Percentiles rank a stretch among this genome's conserved stretches.
phyloP scores from a whole-genome alignment of 2,113 vertebrate species.

The Chaenocephalus aceratus region DNA sequence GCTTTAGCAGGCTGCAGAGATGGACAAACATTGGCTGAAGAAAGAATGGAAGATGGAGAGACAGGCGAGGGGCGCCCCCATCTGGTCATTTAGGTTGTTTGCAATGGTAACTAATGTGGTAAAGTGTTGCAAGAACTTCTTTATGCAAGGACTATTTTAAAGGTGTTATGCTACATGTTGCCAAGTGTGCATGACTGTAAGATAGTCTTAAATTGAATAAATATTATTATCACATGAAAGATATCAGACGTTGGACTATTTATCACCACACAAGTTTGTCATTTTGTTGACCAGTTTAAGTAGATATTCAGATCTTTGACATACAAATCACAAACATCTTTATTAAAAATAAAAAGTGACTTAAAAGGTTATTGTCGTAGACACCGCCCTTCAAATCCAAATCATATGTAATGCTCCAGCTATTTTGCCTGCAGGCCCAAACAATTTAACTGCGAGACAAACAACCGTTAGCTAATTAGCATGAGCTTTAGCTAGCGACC shows the following conservation, averaged over 20 bases:
- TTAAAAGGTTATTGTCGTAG: too few relatives aligned
- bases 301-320: background rate
- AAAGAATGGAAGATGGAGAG: background rate
- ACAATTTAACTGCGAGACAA: background rate
- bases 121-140: background rate
- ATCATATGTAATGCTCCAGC: too few relatives aligned
- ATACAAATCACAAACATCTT: background rate
- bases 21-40: background rate
- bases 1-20: constrained; percentile 6
- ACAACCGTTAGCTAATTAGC: background rate
- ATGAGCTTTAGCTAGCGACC: background rate
- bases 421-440: too few relatives aligned
- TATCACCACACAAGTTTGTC: background rate
- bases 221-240: background rate
- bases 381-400: too few relatives aligned
- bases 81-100: constrained; percentile 35
- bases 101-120: background rate
- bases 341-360: too few relatives aligned
- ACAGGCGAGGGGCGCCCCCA: constrained; percentile 35
- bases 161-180: background rate
- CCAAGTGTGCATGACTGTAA: background rate
- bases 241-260: background rate
- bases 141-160: background rate
- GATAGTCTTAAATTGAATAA: background rate
- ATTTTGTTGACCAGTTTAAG: background rate